Base-by-base conservation (phyloP, 2,888 invertebrate species). In the Epinotia bilunana region DNA sequence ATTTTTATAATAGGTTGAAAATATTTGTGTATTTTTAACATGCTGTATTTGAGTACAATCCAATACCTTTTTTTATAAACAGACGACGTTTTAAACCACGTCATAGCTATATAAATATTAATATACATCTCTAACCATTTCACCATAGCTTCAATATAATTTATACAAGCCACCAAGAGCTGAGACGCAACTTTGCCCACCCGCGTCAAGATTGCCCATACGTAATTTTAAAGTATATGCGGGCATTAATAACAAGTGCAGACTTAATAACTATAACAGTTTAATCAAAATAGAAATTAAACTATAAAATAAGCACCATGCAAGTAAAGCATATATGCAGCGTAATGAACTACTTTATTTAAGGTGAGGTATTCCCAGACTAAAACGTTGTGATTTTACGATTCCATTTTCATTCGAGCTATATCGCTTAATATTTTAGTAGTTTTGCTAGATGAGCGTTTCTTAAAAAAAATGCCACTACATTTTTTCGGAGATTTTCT, bases 11-110 rank as follows among this genome's bases (percentile, higher is more conserved):
- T 67, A 39, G 43, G 43, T 68, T 58, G 68, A 68, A 68, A 68
- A 58, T 68, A 68, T 20, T 68, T 68, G 43, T 68, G 77, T 73
- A 64, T 74, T 70, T 61, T 62, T 61, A 49, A 68, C 68, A 68
- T 68, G 68, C 68, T 55, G 33, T 13, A 55, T 43, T 62, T 18
- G 18, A 43, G 18, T 4, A 12, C 18, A 13, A 33, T 61, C 61
- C 61, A 3, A n/a, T 53, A n/a, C 7, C n/a, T 4, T 53, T 53
- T n/a, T 16, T 49, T 53, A n/a, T 53, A n/a, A 53, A 53, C 6
- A 53, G 6, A 7, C 16, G 7, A n/a, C 49, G 46, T 49, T 16
- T 16, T 49, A 49, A 49, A 49, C 16, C 5, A 16, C 13, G 13
- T 49, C 6, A 13, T 0, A 49, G 16, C 3, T 5, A 49, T 13